A percentile compares a stretch with the other conserved stretches of the same genome.
These are phyloP conservation scores for Hyperoplus lanceolatus DNA, from an alignment of 2,797 vertebrate species.

Conservation along the genomic window DNA sequence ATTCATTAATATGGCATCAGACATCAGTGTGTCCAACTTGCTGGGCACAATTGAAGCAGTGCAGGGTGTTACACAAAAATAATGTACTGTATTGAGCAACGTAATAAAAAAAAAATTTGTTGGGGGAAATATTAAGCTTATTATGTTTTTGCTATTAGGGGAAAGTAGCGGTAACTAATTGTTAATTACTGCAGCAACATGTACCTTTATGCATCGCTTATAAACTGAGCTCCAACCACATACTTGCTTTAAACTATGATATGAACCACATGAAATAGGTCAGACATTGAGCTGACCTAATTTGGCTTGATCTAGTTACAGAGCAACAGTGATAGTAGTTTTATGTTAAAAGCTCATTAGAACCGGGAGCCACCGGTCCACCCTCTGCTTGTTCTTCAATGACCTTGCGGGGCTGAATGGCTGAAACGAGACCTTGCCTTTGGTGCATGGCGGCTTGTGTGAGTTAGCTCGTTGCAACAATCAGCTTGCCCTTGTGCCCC, in stretches of 20 bases:
- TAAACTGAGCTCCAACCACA: conserved; percentile 28
- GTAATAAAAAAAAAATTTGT: background rate
- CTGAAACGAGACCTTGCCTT: conserved; percentile 55
- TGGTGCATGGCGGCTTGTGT: conserved; percentile 52
- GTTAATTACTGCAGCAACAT: background rate
- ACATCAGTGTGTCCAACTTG: background rate
- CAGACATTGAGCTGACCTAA: conserved; percentile 73
- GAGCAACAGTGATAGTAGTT: conserved; percentile 28
- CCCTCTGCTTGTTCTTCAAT: conserved; percentile 47
- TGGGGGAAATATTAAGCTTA: background rate
- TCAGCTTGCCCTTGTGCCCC: conserved; percentile 74
- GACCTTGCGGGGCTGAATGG: conserved; percentile 65
- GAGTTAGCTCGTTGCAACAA: conserved; percentile 71
- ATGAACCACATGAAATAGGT: conserved; percentile 71
- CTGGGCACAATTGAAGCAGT: background rate
- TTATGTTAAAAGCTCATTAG: conserved; percentile 54
- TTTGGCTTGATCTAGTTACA: conserved; percentile 76
- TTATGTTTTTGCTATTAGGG: background rate
- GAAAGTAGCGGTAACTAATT: background rate
- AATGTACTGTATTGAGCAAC: background rate
- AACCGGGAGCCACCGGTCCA: conserved; percentile 54
- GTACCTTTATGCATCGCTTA: background rate
- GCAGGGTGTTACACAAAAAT: background rate
- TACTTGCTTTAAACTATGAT: conserved; percentile 39
- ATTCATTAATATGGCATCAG: background rate